Conservation (phyloP, 2,113 vertebrate genomes). For the Tetrax tetrax region DNA sequence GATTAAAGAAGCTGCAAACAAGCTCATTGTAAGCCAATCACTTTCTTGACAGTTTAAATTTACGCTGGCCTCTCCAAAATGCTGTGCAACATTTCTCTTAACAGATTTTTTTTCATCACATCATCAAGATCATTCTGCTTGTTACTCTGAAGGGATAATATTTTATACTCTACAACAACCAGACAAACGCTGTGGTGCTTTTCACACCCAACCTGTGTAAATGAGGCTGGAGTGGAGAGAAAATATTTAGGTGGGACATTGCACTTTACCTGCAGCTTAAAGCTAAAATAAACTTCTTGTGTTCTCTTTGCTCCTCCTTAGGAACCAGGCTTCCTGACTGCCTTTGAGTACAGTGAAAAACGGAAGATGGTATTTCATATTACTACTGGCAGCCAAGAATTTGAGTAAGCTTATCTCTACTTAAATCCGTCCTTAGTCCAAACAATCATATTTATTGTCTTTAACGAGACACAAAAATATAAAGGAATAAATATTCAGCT, state of each 20-base stretch:
- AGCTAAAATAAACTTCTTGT: not conserved
- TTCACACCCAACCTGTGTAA: not conserved
- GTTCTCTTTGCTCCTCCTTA: constrained; percentile 57
- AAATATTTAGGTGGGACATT: not conserved
- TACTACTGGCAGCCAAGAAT: constrained; percentile 95
- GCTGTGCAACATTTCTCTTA: not conserved
- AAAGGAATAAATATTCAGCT: not conserved
- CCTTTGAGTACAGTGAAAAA: constrained; percentile 92
- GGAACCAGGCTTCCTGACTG: constrained; percentile 94
- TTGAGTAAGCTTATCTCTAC: constrained; percentile 84
- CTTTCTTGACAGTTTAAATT: not conserved
- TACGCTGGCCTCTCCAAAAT: not conserved
- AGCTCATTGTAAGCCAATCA: constrained; percentile 85
- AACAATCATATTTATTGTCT: not conserved
- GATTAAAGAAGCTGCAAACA: constrained; percentile 98
- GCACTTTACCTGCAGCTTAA: not conserved
- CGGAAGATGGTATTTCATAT: constrained; percentile 95
- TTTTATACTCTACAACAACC: not conserved
- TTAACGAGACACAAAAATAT: not conserved
- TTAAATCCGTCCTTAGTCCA: not conserved
- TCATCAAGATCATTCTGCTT: not conserved
- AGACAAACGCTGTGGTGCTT: not conserved
- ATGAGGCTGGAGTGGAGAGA: not conserved
- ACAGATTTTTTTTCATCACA: not conserved
- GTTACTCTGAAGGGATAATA: not conserved